Base-by-base conservation (phyloP, 1,140 invertebrate genomes). In the Cataglyphis hispanica region DNA sequence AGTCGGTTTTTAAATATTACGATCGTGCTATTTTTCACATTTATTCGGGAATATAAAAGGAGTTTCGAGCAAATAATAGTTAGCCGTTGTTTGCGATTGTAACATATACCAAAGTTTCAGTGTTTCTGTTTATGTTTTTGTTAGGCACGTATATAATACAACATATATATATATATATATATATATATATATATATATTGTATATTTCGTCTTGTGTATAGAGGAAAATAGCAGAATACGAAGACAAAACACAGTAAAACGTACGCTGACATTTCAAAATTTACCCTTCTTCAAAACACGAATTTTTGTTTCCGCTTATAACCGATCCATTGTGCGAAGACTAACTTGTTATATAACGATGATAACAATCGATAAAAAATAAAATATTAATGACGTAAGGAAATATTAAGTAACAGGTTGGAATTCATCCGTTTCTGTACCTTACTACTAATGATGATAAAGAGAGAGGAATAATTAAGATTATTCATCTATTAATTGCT, bases 61-160 rank as follows among this genome's bases (percentile, higher is more conserved):
- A 74, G 25, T 83, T 72, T 43, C 53, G 16, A 74, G n/a, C 46
- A 69, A 80, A 74, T 83, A 74, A 83, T 60, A 60, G 67, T 83
- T 60, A 72, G 53, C n/a, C 22, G 25, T 60, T 60, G 78, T 83
- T 83, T 72, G 67, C 78, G 7, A 61, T 60, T 74, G 78, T 46
- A 83, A 83, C 78, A n/a, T 10, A 64, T 16, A 25, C 34, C 56
- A 0, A 83, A 83, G 78, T 81, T 81, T 72, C 66, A 13, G 34
- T 60, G 66, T 74, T 72, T 58, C 66, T 81, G 67, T 58, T 83
- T 83, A 60, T 74, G 53, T 74, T 72, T 67, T 72, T 60, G 53
- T 56, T 46, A 60, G 53, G 25, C 78, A 60, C 53, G 53, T 50
- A 50, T 19, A 50, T 50, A 4, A 5, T 50, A 50, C 0, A 50